These are phyloP conservation scores for Gymnocephalus cernua DNA, from an alignment of 2,113 vertebrate species.

Conservation along the genomic window DNA sequence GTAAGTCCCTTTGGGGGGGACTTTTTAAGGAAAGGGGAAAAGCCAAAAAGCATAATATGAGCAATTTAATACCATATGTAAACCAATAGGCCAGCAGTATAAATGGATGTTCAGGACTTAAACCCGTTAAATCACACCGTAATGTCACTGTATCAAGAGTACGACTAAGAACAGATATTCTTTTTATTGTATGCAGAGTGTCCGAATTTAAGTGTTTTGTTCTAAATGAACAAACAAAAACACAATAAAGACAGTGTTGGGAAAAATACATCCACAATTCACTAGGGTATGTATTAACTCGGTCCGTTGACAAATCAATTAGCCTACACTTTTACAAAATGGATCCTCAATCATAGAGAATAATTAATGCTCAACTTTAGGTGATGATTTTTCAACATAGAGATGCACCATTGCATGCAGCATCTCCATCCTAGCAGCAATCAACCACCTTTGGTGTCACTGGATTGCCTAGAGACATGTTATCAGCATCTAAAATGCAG, in stretches of 20 bases:
- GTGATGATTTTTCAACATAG: not conserved
- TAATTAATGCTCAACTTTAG: not conserved
- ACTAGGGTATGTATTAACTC: not conserved
- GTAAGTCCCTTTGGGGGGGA: too few relatives aligned
- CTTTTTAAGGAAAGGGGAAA: too few relatives aligned
- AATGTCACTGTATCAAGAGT: not conserved
- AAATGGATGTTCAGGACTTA: not conserved
- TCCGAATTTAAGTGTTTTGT: not conserved
- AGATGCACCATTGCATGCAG: not conserved
- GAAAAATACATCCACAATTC: not conserved
- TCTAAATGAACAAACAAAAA: not conserved
- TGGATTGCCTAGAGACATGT: constrained; percentile 6
- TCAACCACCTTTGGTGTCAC: constrained; percentile 24
- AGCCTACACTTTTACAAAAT: not conserved
- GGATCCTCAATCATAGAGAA: too few relatives aligned
- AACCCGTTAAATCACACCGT: not conserved
- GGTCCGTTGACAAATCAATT: not conserved
- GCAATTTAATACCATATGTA: too few relatives aligned
- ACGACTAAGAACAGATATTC: too few relatives aligned
- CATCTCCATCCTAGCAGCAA: not conserved
- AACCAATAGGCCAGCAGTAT: too few relatives aligned
- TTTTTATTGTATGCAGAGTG: not conserved
- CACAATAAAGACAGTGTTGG: not conserved
- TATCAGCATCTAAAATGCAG: constrained; percentile 20
- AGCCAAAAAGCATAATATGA: too few relatives aligned